Evolutionary conservation across 2,113 vertebrate species (phyloP).

Genomic region (Athene cunicularia): DNA sequence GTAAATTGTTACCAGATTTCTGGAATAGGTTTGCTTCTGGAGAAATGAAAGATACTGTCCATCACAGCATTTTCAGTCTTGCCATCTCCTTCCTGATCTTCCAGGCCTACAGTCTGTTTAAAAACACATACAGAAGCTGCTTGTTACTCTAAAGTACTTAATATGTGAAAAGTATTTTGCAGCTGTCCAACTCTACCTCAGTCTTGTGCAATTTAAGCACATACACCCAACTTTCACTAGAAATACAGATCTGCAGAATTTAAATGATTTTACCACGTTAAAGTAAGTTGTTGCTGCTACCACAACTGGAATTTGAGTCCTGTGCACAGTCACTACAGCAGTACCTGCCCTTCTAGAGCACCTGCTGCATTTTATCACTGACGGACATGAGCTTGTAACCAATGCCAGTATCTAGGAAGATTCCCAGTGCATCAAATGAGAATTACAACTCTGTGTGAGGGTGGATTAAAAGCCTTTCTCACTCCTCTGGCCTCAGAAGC

Average conservation of each 20-base stretch:
- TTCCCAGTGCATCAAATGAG: not conserved
- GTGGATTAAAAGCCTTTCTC: not conserved
- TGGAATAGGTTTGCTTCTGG: slow-evolving; percentile 34
- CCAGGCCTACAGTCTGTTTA: not conserved
- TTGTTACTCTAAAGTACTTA: not conserved
- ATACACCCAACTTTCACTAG: not conserved
- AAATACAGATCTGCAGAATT: not conserved
- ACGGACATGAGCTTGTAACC: not conserved
- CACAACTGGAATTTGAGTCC: not conserved
- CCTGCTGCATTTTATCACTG: not conserved
- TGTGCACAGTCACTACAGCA: not conserved
- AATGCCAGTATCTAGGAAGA: not conserved
- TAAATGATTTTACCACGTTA: not conserved
- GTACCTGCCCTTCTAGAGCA: not conserved
- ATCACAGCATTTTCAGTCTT: not conserved
- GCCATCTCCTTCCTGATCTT: not conserved
- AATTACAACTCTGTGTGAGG: not conserved
- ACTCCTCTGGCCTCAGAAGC: not conserved
- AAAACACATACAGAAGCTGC: not conserved
- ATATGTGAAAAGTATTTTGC: not conserved
- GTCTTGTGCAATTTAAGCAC: not conserved
- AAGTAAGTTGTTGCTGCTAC: not conserved
- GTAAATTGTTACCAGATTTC: slow-evolving; percentile 67
- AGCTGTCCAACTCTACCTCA: not conserved
- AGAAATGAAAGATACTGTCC: not conserved